phyloP scores from a whole-genome alignment of 2,113 vertebrate genomes.

The Chamaetylas fuelleborni region DNA sequence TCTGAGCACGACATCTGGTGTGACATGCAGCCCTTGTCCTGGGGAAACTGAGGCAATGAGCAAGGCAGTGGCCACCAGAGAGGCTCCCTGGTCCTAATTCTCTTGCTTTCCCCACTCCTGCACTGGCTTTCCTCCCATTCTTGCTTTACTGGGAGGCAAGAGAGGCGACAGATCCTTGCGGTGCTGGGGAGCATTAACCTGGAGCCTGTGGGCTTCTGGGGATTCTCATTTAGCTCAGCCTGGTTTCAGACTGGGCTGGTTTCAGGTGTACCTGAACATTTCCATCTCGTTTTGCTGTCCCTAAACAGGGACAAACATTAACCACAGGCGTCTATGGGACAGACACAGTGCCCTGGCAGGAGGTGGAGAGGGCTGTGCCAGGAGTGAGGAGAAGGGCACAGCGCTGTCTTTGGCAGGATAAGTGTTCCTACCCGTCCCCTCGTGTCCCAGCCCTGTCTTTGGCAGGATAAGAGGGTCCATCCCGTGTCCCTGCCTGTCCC shows the following conservation, averaged over 20 bases:
- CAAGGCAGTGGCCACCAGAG: background rate
- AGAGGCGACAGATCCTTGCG: background rate
- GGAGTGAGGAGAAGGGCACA: background rate
- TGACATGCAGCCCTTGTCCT: background rate
- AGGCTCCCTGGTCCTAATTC: background rate
- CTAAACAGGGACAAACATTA: background rate
- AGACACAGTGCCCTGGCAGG: rapidly evolving
- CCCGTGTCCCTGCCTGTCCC: background rate
- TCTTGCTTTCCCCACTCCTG: background rate
- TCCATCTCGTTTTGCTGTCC: background rate
- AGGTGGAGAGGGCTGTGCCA: no score
- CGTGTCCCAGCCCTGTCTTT: background rate
- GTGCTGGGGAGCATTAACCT: background rate
- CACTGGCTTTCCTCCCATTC: rapidly evolving
- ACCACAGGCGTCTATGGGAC: rapidly evolving
- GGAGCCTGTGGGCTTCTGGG: background rate
- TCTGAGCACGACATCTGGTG: background rate
- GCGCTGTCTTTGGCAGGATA: background rate
- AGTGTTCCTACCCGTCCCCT: background rate
- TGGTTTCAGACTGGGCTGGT: background rate
- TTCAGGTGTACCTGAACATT: background rate
- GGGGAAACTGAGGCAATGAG: background rate
- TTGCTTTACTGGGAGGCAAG: background rate
- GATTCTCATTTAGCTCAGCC: background rate
- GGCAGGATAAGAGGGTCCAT: background rate